Base-by-base conservation (phyloP, 2,113 vertebrate species). In the Heterochromis multidens region DNA sequence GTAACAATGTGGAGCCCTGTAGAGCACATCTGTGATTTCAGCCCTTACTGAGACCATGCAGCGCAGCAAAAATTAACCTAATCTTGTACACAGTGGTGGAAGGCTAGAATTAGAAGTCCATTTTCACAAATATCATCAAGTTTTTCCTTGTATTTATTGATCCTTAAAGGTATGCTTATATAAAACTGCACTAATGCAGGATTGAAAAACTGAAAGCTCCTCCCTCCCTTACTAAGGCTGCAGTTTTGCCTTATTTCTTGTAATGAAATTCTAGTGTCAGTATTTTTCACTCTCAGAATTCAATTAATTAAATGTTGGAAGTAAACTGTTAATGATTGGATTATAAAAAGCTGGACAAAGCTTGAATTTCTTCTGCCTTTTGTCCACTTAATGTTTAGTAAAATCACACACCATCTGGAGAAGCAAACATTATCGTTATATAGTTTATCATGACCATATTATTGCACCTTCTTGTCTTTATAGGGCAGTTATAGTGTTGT, bases 1-100 rank as follows among this genome's bases (percentile, higher is more conserved):
- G 91, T 92, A 93, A 94, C 92, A 93, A 83, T 90, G 87, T 81
- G 87, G 93, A 95, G 92, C 95, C 94, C 95, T 85, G 93, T 89
- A 84, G 95, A 94, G 94, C 94, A 95, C 95, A 96, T 96, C 95
- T 96, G 95, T 93, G 95, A 93, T 95, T 92, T 83, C 86, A 93
- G 94, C 85, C 91, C 90, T 88, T 77, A 67, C 80, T 86, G 94
- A 93, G 91, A 93, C 82, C 86, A 80, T 79, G 92, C 81, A 70
- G 90, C 65, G 80, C 88, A 86, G 91, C 83, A 85, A 54, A 94
- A 95, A 94, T 93, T 10, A 92, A 88, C 90, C 79, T 89, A 40
- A 89, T 90, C 79, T 76, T 84, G 52, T 81, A 82, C 80, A 84
- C 87, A 82, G 56, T 87, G 77, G 62, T 35, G 79, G 79, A 84